Evolutionary conservation across 1,140 invertebrate genomes (phyloP).

Genomic region (Rhopalosiphum maidis): DNA sequence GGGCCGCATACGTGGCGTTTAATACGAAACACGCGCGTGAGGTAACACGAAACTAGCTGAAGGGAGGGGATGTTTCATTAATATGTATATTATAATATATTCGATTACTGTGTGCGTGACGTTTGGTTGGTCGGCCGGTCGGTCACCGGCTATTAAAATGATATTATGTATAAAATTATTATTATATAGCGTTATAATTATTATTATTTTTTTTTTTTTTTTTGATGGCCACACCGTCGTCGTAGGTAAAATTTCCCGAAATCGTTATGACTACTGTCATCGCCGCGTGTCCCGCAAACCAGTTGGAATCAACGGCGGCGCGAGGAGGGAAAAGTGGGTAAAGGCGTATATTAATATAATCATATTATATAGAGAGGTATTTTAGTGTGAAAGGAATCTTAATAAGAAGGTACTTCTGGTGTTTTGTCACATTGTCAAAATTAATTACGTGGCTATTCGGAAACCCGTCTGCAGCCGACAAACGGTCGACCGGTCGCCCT

Average conservation of each 20-base stretch:
- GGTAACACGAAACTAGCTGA: neutral
- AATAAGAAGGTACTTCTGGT: constrained; percentile 19
- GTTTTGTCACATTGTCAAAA: constrained; percentile 51
- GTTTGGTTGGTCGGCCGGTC: neutral
- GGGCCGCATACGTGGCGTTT: neutral
- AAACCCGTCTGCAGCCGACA: constrained; percentile 47
- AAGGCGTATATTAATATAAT: constrained; percentile 15
- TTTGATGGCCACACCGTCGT: neutral
- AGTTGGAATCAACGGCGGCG: neutral
- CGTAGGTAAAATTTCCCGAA: neutral
- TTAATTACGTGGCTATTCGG: constrained; percentile 48
- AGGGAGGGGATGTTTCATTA: neutral
- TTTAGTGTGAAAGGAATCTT: constrained; percentile 41
- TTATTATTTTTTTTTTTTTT: neutral
- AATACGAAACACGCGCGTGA: neutral
- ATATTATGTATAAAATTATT: neutral
- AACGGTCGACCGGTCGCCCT: constrained; percentile 27
- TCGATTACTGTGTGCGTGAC: neutral
- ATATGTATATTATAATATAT: constrained; percentile 23
- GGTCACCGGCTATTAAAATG: neutral
- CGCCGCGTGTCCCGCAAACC: neutral
- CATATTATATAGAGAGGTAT: neutral
- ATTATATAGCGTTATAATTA: neutral
- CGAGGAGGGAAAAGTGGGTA: neutral
- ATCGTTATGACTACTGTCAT: neutral